Conservation (phyloP, 2,888 invertebrate genomes). For the Morpho helenor region DNA sequence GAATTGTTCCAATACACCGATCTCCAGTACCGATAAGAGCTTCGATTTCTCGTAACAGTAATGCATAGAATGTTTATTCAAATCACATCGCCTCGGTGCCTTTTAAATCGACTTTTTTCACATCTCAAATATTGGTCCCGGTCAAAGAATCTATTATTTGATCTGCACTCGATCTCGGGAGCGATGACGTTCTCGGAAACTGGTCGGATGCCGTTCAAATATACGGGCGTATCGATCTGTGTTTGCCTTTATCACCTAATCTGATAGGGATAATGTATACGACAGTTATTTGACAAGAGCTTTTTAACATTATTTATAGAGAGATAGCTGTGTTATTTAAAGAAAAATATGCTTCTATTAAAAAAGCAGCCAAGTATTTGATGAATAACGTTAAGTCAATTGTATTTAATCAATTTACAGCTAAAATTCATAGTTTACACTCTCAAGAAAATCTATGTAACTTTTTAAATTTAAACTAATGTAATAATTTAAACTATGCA, state of each 20-base stretch:
- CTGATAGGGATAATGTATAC: conserved; percentile 5
- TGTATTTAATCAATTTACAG: too few relatives aligned
- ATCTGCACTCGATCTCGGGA: conserved; percentile 49
- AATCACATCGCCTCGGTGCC: conserved; percentile 49
- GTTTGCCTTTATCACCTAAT: conserved; percentile 11
- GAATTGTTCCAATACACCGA: conserved; percentile 28
- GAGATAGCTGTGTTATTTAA: background rate
- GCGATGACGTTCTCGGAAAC: conserved; percentile 50
- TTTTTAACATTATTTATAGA: conserved; percentile 2
- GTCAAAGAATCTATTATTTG: conserved; percentile 57
- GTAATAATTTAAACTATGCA: too few relatives aligned
- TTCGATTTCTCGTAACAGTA: conserved; percentile 38
- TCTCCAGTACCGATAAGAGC: conserved; percentile 26
- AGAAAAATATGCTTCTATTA: too few relatives aligned
- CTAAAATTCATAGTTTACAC: too few relatives aligned
- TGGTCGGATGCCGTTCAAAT: conserved; percentile 5
- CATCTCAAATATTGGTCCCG: conserved; percentile 52
- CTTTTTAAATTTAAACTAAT: too few relatives aligned
- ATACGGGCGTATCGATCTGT: background rate
- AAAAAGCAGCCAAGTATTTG: too few relatives aligned
- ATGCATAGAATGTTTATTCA: conserved; percentile 48
- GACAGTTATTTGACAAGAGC: conserved; percentile 3
- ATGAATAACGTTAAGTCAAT: too few relatives aligned
- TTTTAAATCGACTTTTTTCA: conserved; percentile 43
- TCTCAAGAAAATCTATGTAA: too few relatives aligned